These are phyloP conservation scores for Minunthozetes semirufus DNA, from an alignment of 2,888 invertebrate genomes.

Conservation along the genomic window DNA sequence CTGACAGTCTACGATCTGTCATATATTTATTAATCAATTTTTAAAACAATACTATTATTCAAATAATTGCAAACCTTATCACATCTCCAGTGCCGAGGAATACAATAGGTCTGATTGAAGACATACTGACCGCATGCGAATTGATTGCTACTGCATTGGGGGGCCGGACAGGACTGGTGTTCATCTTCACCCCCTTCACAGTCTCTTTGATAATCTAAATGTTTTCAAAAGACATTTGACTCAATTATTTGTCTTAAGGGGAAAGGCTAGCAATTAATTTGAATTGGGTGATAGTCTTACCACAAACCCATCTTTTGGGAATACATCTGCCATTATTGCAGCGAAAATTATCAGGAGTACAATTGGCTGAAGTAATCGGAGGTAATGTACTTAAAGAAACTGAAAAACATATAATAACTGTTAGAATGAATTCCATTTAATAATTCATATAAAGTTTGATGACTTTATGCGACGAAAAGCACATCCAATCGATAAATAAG, in stretches of 20 bases:
- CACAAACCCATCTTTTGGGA: slow-evolving; percentile 76
- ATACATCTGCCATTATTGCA: slow-evolving; percentile 57
- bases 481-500: background rate
- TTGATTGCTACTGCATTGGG: slow-evolving; percentile 79
- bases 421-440: background rate
- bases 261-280: background rate
- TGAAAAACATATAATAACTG: background rate
- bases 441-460: background rate
- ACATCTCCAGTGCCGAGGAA: slow-evolving; percentile 85
- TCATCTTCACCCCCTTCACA: slow-evolving; percentile 86
- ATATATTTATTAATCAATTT: background rate
- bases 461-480: background rate
- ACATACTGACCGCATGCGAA: slow-evolving; percentile 67
- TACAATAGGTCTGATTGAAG: slow-evolving; percentile 92
- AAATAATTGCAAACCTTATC: slow-evolving; percentile 62
- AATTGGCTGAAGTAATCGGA: slow-evolving; percentile 34
- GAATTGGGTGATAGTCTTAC: slow-evolving; percentile 1
- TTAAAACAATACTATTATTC: background rate
- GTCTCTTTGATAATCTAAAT: slow-evolving; percentile 72
- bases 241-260: slow-evolving; percentile 60
- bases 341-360: slow-evolving; percentile 42
- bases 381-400: slow-evolving; percentile 15
- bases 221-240: background rate
- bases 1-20: slow-evolving; percentile 68
- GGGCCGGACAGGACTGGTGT: slow-evolving; percentile 81